phyloP scores from a whole-genome alignment of 2,797 vertebrate genomes.

The Catharus ustulatus region DNA sequence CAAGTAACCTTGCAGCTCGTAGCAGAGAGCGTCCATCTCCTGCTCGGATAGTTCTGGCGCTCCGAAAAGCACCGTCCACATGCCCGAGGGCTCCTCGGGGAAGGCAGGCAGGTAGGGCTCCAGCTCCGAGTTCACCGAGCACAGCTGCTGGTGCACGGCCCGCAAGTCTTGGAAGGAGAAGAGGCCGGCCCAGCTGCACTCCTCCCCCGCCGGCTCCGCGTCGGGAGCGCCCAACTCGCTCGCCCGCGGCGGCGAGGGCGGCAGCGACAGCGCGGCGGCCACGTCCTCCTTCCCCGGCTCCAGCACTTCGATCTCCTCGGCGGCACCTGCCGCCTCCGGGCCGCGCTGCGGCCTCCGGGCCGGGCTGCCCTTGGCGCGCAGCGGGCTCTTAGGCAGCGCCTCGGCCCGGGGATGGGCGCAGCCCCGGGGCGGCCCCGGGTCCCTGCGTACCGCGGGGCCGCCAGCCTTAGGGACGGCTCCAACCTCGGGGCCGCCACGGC shows the following conservation, averaged over 20 bases:
- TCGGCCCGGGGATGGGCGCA: background rate
- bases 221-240: constrained; percentile 58
- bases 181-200: constrained; percentile 95
- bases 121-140: constrained; percentile 92
- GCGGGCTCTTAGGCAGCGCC: constrained; percentile 15
- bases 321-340: constrained; percentile 11
- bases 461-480: background rate
- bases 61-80: constrained; percentile 94
- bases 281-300: constrained; percentile 67
- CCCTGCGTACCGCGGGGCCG: constrained; percentile 20
- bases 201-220: constrained; percentile 74
- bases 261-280: background rate
- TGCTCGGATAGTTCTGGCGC: constrained; percentile 76
- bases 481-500: background rate
- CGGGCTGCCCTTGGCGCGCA: constrained; percentile 35
- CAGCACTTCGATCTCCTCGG: constrained; percentile 54
- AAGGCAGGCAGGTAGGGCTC: constrained; percentile 89
- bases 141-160: constrained; percentile 89
- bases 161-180: constrained; percentile 94
- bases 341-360: constrained; percentile 32
- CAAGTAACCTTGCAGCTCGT: constrained; percentile 92
- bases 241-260: constrained; percentile 6
- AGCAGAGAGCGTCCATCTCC: constrained; percentile 88
- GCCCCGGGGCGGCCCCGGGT: background rate
- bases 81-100: constrained; percentile 89